Base-by-base conservation (phyloP, 2,888 invertebrate genomes). In the Odontocolon sp. region DNA sequence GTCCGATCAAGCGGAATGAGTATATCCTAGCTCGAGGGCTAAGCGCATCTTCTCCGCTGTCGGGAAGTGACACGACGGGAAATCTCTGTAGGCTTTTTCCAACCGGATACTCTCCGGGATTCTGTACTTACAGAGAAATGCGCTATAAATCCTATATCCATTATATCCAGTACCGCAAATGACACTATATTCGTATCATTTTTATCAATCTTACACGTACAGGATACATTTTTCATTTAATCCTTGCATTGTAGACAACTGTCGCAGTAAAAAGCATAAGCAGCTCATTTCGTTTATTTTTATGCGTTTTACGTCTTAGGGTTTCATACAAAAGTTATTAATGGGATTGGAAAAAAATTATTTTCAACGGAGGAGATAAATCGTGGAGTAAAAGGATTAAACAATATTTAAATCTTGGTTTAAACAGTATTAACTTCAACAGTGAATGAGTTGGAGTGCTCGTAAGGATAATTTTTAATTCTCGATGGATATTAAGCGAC, bases 21-120 rank as follows among this genome's bases (percentile, higher is more conserved):
- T 28, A 14, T 14, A 38, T 31, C 3, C 5, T 8, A 14, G 16
- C 5, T 26, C 28, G 18, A 36, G 31, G 5, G 8, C 8, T 5
- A 21, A 5, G 26, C 6, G 42, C 38, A 40, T 16, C 23, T 64
- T n/a, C n/a, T 26, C 14, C 50, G 14, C 36, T 38, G 50, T 50
- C 50, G 38, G 50, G 18, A 38, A 50, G 38, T 47, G 47, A 38
- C 63, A 63, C 63, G 38, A 36, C 47, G 23, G 50, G 50, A 23
- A 64, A 64, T 50, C 50, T 38, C 64, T 16, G 64, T 36, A 26
- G 36, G 50, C 64, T 64, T 50, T 64, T 50, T 26, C 33, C 9
- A 38, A 57, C 40, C 38, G 40, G 38, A 16, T 26, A 26, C 11
- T 57, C 16, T n/a, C n/a, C 8, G 40, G 14, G 40, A 6, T 6